These are phyloP conservation scores for Latrodectus elegans DNA, from an alignment of 2,888 invertebrate species.

Conservation along the genomic window DNA sequence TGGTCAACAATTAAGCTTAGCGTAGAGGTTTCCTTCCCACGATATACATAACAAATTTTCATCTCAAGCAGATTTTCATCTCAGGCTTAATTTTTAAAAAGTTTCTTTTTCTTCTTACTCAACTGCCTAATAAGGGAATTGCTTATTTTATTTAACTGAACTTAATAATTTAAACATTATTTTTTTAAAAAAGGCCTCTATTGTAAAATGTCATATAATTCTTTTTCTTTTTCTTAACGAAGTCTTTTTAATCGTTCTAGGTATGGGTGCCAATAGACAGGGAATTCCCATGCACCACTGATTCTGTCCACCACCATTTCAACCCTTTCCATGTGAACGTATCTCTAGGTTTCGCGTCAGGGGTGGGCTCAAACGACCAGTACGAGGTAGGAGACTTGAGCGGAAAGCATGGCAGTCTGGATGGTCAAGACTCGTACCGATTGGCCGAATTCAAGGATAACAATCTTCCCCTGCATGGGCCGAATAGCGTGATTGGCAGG, in stretches of 20 bases:
- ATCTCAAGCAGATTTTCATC: no score
- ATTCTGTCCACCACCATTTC: slow-evolving; percentile 88
- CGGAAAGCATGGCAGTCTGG: slow-evolving; percentile 85
- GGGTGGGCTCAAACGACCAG: slow-evolving; percentile 85
- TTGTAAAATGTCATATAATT: not conserved
- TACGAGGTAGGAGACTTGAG: slow-evolving; percentile 81
- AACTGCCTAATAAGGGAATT: no score
- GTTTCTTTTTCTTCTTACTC: no score
- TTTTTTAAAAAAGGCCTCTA: no score
- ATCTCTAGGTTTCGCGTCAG: slow-evolving; percentile 72
- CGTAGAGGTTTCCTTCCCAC: no score
- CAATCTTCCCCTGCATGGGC: slow-evolving; percentile 86
- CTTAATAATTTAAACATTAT: no score
- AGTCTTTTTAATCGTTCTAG: not conserved
- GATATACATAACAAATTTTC: no score
- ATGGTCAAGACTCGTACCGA: slow-evolving; percentile 78
- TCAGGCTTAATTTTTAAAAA: no score
- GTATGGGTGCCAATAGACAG: slow-evolving; percentile 68
- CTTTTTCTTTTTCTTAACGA: not conserved
- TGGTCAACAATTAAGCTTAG: no score
- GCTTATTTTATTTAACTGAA: no score
- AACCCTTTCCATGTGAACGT: slow-evolving; percentile 86
- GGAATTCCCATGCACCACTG: slow-evolving; percentile 87
- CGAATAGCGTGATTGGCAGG: slow-evolving; percentile 87
- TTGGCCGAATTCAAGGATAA: slow-evolving; percentile 82